Base-by-base conservation (phyloP, 2,888 invertebrate species). In the Andrena bicolor region DNA sequence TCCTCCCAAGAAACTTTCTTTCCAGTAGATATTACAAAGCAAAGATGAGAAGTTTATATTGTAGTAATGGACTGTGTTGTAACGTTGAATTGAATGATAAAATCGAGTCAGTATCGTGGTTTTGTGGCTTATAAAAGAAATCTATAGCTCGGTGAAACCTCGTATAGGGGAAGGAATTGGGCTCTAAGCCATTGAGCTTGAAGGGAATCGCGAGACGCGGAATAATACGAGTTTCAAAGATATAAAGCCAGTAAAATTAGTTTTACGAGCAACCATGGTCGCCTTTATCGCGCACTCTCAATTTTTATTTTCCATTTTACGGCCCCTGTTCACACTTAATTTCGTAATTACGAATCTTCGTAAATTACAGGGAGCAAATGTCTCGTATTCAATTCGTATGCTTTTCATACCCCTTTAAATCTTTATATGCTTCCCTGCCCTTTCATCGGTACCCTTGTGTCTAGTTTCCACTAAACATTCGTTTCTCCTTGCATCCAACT, bases 161-260 rank as follows among this genome's bases (percentile, higher is more conserved):
- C 28, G 26, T 20, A n/a, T 16, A 16, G 5, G 2, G n/a, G 28
- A 2, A 28, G 48, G 28, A 74, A 65, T 65, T 35, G 41, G 41
- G 16, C 30, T 41, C 30, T n/a, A 30, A 41, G 28, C 10, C 41
- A 65, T 58, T 26, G 53, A 26, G 35, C 26, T 28, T 13, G 35
- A 56, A 58, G 48, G 41, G 8, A 74, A 66, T 66, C 23, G 20
- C 28, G 58, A 8, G 10, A 30, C 26, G 41, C 13, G 16, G 56
- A 56, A 41, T 41, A 73, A 73, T 13, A 20, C 26, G 16, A 26
- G 6, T 23, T 28, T 30, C 48, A 13, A 26, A 49, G 66, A 74
- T 58, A 66, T 58, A 74, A 28, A 28, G 66, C 10, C n/a, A 32
- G 41, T 58, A 66, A 75, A 68, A 49, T 49, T 61, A 60, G 23